Conservation (phyloP, 30 jellyfish, hydroid and myxozoan species). For the Aurelia sp. region DNA sequence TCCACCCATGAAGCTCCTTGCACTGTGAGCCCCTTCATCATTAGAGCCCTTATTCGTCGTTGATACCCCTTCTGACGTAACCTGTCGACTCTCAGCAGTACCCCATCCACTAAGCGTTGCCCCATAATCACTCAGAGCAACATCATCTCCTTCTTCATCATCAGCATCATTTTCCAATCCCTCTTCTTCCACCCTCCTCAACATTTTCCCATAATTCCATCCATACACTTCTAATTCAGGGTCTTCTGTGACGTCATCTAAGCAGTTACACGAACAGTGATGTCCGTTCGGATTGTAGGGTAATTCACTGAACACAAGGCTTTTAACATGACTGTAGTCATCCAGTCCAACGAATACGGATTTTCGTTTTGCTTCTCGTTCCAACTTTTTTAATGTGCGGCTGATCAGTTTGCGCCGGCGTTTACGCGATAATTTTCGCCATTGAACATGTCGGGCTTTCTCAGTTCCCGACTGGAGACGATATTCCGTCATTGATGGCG, state of each 20-base stretch:
- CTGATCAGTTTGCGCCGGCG: slow-evolving; percentile 44
- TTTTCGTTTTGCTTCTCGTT: slow-evolving; percentile 41
- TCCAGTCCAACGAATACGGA: slow-evolving; percentile 50
- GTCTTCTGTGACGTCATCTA: slow-evolving; percentile 37
- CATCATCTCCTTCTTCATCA: slow-evolving; percentile 23
- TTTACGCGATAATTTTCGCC: slow-evolving; percentile 61
- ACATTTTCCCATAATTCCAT: slow-evolving; percentile 32
- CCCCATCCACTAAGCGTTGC: not conserved
- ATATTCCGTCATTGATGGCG: slow-evolving; percentile 44
- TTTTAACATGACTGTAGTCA: slow-evolving; percentile 66
- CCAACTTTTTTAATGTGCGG: slow-evolving; percentile 46
- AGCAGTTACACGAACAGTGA: slow-evolving; percentile 73
- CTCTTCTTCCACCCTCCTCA: slow-evolving; percentile 1
- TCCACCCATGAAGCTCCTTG: slow-evolving; percentile 28
- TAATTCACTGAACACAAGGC: slow-evolving; percentile 62
- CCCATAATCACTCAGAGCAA: slow-evolving; percentile 9
- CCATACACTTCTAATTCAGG: slow-evolving; percentile 59
- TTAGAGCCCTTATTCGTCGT: not conserved
- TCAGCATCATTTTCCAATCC: not conserved
- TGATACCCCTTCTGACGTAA: not conserved
- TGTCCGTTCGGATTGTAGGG: slow-evolving; percentile 77
- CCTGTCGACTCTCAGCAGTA: not conserved
- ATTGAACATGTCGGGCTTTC: slow-evolving; percentile 57
- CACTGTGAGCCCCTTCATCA: slow-evolving; percentile 2
- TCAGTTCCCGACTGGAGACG: slow-evolving; percentile 26